A percentile compares a stretch with the other conserved stretches of the same genome.
phyloP scores from a whole-genome alignment of 2,797 vertebrate genomes.

The Pseudochromis fuscus region DNA sequence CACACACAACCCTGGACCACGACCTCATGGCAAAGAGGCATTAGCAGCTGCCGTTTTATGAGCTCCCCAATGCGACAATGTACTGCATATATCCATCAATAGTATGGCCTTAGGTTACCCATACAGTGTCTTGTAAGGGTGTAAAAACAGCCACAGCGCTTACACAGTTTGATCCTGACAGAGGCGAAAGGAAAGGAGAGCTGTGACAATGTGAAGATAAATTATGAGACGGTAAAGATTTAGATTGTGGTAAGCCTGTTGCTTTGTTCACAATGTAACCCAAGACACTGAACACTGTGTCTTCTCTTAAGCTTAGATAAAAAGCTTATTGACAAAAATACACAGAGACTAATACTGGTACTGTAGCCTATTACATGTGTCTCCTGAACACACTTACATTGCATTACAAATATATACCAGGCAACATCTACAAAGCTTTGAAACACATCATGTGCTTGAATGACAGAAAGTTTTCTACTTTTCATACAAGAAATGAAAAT shows the following conservation, averaged over 20 bases:
- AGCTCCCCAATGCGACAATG: constrained; percentile 70
- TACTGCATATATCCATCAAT: constrained; percentile 57
- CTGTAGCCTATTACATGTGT: not conserved
- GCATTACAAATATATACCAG: not conserved
- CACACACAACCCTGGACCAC: constrained; percentile 55
- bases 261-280: not conserved
- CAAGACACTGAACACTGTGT: not conserved
- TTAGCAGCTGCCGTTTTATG: constrained; percentile 80
- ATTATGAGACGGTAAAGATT: constrained; percentile 14
- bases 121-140: constrained; percentile 17
- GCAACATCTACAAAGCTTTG: constrained; percentile 4
- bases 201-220: constrained; percentile 19
- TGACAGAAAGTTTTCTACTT: too few relatives aligned
- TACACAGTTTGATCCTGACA: constrained; percentile 29
- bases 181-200: constrained; percentile 1
- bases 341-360: not conserved
- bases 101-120: constrained; percentile 32
- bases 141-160: constrained; percentile 42
- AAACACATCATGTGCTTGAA: not conserved
- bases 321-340: not conserved
- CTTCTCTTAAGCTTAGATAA: not conserved
- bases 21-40: constrained; percentile 65
- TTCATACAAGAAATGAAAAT: too few relatives aligned
- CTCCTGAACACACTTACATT: not conserved
- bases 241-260: constrained; percentile 12